Evolutionary conservation across 2,797 vertebrate genomes (phyloP).

Genomic region (Podargus strigoides): DNA sequence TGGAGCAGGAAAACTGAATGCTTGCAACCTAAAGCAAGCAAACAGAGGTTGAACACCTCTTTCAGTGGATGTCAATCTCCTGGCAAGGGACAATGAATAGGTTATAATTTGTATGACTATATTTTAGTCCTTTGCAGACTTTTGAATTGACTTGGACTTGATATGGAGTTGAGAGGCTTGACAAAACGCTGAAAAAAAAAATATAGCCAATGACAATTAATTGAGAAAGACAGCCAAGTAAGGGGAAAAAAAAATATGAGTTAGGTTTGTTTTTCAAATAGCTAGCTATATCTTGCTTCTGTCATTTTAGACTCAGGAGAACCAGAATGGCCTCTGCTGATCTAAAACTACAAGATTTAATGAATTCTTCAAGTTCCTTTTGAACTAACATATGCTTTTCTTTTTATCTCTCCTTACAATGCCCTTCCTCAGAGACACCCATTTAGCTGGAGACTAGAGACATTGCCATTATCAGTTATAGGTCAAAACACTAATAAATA

Average conservation of each 20-base stretch:
- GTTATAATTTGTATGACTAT: background rate
- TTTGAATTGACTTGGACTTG: background rate
- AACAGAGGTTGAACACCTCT: background rate
- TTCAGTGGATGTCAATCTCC: background rate
- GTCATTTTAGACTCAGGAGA: background rate
- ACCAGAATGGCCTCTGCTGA: background rate
- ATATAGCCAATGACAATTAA: background rate
- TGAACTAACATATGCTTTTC: background rate
- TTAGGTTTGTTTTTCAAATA: background rate
- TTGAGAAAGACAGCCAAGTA: background rate
- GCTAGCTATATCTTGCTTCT: background rate
- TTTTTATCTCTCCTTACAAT: background rate
- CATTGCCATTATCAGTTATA: background rate
- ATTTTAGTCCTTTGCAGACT: background rate
- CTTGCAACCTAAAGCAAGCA: background rate
- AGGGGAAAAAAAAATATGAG: accelerated
- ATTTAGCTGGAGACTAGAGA: background rate
- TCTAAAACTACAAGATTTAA: background rate
- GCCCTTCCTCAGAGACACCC: background rate
- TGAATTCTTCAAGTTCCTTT: background rate
- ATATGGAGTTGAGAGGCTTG: background rate
- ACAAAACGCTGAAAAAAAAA: background rate
- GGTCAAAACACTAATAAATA: background rate
- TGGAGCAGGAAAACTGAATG: background rate
- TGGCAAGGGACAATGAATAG: background rate